phyloP scores from a whole-genome alignment of 2,113 vertebrate species.

The Alces alces region DNA sequence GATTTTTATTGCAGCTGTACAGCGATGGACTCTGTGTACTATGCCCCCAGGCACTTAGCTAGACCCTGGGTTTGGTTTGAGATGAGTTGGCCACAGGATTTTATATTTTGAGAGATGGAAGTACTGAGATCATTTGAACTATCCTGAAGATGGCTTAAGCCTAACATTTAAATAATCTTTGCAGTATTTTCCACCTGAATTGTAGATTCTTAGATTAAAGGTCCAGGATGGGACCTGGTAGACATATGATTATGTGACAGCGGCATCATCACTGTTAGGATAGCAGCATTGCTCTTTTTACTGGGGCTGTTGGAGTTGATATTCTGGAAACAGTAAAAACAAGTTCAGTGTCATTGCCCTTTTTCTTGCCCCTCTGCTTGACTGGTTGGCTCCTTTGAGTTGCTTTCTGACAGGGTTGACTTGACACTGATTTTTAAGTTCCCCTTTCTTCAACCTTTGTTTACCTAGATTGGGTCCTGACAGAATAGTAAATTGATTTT shows the following conservation, averaged over 20 bases:
- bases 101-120: constrained; percentile 3
- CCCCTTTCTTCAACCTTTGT: constrained; percentile 29
- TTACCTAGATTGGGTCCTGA: constrained; percentile 29
- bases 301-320: background rate
- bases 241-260: background rate
- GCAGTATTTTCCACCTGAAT: constrained; percentile 20
- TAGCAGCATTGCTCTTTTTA: background rate
- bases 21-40: background rate
- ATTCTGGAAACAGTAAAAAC: background rate
- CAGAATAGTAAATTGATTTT: constrained; percentile 39
- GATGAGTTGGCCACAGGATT: background rate
- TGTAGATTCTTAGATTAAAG: constrained; percentile 32
- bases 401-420: background rate
- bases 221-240: background rate
- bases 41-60: background rate
- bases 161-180: constrained; percentile 15
- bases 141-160: background rate
- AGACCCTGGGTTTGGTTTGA: background rate
- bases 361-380: background rate
- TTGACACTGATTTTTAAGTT: constrained; percentile 25
- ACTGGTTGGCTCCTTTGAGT: background rate
- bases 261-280: background rate
- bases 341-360: background rate
- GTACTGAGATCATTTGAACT: background rate
- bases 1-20: background rate